Evolutionary conservation across 1,140 invertebrate genomes (phyloP), one percentile per base, ranked within the genome.

Genomic region (Drosophila lacertosa): DNA sequence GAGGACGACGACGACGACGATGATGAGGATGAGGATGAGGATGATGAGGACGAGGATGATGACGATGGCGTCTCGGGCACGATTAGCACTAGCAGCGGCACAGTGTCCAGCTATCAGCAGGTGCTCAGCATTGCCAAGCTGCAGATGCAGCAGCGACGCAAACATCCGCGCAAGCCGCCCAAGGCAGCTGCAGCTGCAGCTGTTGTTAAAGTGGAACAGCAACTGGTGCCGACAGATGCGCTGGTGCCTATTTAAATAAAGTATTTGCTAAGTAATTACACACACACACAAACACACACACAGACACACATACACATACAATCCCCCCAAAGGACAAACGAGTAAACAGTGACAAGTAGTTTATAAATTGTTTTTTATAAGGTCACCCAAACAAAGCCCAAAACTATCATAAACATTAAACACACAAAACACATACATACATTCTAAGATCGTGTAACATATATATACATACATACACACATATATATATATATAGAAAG

Each of bases 311-410:
- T 9, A 18, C 22, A 40, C n/a, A n/a, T n/a, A n/a, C n/a, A n/a
- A n/a, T n/a, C 15, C 3, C 15, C 24, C 11, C 15, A 33, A 59
- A 59, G 82, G 81, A 84, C 77, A 84, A 88, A 88, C 81, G 82
- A 86, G 82, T 86, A 86, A 86, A 81, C 82, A 86, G 81, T 88
- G 81, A 86, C 81, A 86, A 86, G 57, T 86, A 86, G 82, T 53
- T 68, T 69, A 75, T 65, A 71, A 71, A 24, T 48, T 47, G 26
- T 16, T 71, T 44, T 59, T 26, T 48, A 42, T 44, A 59, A 50
- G 54, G 33, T 33, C 53, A 22, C 4, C 33, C 60, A 33, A 37
- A 33, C 57, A 47, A 22, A 9, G 2, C 29, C 55, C 39, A 22
- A 42, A 40, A 42, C 7, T 10, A 20, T 50, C 33, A 40, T 24